A percentile compares a stretch with the other conserved stretches of the same genome.
Evolutionary conservation across 2,888 invertebrate species (phyloP).

Genomic region (Lithophane ornitopus): DNA sequence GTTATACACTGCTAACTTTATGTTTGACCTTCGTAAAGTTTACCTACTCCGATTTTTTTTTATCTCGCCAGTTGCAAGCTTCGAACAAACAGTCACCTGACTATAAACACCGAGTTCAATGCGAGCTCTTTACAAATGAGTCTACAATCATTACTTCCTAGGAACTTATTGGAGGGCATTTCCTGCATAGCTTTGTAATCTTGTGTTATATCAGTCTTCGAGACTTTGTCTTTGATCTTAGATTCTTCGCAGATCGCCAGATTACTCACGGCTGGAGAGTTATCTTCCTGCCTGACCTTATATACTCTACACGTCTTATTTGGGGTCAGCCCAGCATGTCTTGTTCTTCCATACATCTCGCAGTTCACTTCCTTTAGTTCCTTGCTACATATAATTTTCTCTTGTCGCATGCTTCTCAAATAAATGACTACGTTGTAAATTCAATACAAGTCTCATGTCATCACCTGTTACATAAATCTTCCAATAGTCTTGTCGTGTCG

Average conservation of each 20-base stretch:
- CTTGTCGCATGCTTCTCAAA: slow-evolving; percentile 4
- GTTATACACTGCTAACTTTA: background rate
- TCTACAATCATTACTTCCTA: slow-evolving; percentile 32
- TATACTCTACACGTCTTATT: background rate
- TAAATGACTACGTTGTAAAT: background rate
- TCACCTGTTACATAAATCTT: slow-evolving; percentile 42
- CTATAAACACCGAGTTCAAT: slow-evolving; percentile 13
- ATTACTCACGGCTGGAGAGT: background rate
- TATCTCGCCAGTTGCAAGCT: background rate
- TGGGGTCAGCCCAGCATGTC: background rate
- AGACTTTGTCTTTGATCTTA: background rate
- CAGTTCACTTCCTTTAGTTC: background rate
- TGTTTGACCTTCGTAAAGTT: slow-evolving; percentile 24
- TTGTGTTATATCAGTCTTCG: background rate
- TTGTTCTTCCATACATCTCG: background rate
- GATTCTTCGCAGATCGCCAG: background rate
- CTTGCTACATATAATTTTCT: background rate
- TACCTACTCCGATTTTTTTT: slow-evolving; percentile 4
- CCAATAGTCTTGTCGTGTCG: slow-evolving; percentile 12
- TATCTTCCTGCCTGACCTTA: background rate
- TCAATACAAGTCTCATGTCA: slow-evolving; percentile 6
- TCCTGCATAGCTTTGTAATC: slow-evolving; percentile 13
- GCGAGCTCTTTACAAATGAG: slow-evolving; percentile 18
- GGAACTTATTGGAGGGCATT: slow-evolving; percentile 3
- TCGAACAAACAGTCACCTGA: slow-evolving; percentile 23